Evolutionary conservation across 2,888 invertebrate genomes (phyloP).

Genomic region (Himalopsyche japonica): DNA sequence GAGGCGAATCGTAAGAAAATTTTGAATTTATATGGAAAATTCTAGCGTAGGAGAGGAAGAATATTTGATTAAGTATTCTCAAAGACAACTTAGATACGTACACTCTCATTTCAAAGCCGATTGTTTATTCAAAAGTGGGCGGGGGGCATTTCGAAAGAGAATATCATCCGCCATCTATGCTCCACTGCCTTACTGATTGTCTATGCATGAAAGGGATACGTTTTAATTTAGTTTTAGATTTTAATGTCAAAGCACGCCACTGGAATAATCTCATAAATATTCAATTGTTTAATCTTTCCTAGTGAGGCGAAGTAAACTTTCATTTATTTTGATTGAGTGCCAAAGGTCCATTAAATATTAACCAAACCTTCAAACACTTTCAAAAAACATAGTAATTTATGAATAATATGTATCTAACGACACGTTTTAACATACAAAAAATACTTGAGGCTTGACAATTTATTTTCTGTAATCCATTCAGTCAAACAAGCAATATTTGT

Average conservation of each 20-base stretch:
- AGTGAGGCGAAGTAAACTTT: background rate
- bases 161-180: background rate
- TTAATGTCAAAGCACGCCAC: background rate
- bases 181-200: background rate
- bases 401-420: too few species aligned
- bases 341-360: background rate
- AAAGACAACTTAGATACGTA: background rate
- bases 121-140: background rate
- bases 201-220: background rate
- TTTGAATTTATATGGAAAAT: background rate
- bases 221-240: background rate
- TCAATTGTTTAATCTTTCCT: background rate
- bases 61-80: background rate
- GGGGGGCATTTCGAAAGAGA: background rate
- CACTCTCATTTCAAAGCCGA: background rate
- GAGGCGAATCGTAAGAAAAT: background rate
- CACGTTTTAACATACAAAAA: too few species aligned
- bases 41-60: background rate
- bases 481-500: too few species aligned
- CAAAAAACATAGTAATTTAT: too few species aligned
- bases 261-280: background rate
- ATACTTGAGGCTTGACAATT: too few species aligned
- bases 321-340: background rate
- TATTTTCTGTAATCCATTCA: too few species aligned
- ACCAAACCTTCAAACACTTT: background rate